Percentiles rank a stretch among this genome's conserved stretches.
These are phyloP conservation scores for Octopus sinensis DNA, from an alignment of 1,140 invertebrate genomes.

Conservation along the genomic window DNA sequence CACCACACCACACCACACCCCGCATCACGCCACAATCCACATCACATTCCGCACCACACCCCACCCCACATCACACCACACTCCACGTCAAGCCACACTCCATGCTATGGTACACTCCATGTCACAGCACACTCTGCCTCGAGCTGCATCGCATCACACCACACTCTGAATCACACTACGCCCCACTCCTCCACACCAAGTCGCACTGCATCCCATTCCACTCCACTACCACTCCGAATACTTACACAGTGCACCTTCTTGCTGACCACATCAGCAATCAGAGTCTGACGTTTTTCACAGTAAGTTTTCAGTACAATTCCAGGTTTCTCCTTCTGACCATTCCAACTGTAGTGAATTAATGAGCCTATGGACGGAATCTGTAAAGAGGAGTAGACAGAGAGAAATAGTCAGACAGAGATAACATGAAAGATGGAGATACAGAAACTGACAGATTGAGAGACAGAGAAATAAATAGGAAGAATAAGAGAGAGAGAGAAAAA, in stretches of 20 bases:
- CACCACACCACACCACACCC: too few relatives aligned
- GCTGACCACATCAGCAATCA: conserved; percentile 49
- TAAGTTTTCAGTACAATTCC: conserved; percentile 56
- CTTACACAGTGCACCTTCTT: conserved; percentile 51
- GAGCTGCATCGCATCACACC: too few relatives aligned
- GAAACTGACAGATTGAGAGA: background rate
- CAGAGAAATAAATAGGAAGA: background rate
- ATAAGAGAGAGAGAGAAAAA: conserved; percentile 4
- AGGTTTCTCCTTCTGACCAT: conserved; percentile 41
- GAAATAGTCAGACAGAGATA: background rate
- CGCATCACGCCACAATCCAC: too few relatives aligned
- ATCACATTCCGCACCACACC: too few relatives aligned
- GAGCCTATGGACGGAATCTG: conserved; percentile 53
- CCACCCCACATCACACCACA: too few relatives aligned
- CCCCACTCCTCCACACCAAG: too few relatives aligned
- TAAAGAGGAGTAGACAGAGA: background rate
- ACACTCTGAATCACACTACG: too few relatives aligned
- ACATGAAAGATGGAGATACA: background rate
- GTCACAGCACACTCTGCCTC: too few relatives aligned
- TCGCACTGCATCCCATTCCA: too few relatives aligned
- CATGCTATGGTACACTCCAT: too few relatives aligned
- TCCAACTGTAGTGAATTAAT: conserved; percentile 46
- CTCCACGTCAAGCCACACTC: too few relatives aligned
- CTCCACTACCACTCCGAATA: background rate
- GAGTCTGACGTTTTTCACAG: conserved; percentile 51